Base-by-base conservation (phyloP, 1,140 invertebrate genomes). In the Drosophila micromelanica region DNA sequence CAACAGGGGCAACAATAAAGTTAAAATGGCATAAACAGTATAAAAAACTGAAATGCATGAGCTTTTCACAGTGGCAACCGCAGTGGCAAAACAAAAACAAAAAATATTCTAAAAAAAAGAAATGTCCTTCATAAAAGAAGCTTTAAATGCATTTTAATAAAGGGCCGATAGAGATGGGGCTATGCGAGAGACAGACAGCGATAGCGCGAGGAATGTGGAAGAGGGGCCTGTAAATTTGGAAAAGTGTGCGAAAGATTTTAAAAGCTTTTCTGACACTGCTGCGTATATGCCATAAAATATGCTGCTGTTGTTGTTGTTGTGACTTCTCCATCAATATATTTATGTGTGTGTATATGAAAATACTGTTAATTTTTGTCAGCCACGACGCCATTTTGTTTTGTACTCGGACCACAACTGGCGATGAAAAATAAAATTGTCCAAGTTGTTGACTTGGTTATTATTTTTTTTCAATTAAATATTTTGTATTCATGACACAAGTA, bases 21-120 rank as follows among this genome's bases (percentile, higher is more conserved):
- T 78, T 76, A 63, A 76, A 79, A 79, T 76, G 57, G 76, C 76
- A 74, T 76, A 79, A 79, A 79, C 73, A 79, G 70, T 60, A 76
- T 68, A 76, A 77, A 76, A 76, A 75, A 78, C 56, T 68, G 73
- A 54, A 78, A 60, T 73, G 76, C 73, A 73, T 67, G 59, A 78
- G 73, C 65, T 78, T 76, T 76, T 57, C 57, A 56, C 71, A 77
- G 51, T 55, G 37, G 42, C 61, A 42, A 57, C 64, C 69, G 38
- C 73, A 71, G 57, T 42, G 51, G 59, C 73, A 71, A 55, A 30
- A 59, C 40, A 38, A 37, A 35, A 68, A 56, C 15, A 68, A 69
- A 68, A 69, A 37, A 62, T 52, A 65, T 35, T 45, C 42, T 32
- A 57, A 8, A 60, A 45, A 55, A 56, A 76, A 48, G 13, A 67